Evolutionary conservation across 2,113 vertebrate species (phyloP), one percentile per base, ranked within the genome.

Genomic region (Zonotrichia leucophrys): DNA sequence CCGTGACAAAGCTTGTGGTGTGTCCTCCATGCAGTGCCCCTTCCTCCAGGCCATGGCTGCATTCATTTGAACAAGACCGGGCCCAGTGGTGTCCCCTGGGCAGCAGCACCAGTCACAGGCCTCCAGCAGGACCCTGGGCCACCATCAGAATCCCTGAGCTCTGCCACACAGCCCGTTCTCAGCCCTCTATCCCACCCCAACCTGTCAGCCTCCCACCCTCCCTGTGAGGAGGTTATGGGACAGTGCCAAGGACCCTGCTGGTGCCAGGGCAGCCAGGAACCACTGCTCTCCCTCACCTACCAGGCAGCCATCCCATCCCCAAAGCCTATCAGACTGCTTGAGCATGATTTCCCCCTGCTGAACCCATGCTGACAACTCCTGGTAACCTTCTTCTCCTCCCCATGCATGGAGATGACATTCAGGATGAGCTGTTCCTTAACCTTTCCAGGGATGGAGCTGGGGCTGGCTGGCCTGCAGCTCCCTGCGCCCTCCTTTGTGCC

Each of bases 381-480:
- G 64, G 13, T 63, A 35, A 56, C 72, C 64, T 83, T 28, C 55
- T 60, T 35, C 35, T 37, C 42, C 79, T 83, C 15, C 56, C 23
- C 64, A 16, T 28, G 47, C 6, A 1, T 47, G 79, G 62, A 41
- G 69, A 17, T 77, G 56, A 56, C 79, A 77, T 56, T 76, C 72
- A 83, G 63, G 56, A 77, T 83, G 87, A 83, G 64, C 87, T 90
- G 87, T 90, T 63, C 72, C 64, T 17, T 90, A 62, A 83, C 87
- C 79, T 83, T 83, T 90, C 22, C 87, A 44, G 72, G 63, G 25
- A 49, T 77, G 72, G 31, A 83, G 56, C 63, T 63, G 41, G 55
- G 72, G 31, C 55, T 83, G 55, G 5, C 64, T 83, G 87, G 25
- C n/a, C 70, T 68, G 55, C 1, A 13, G 11, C 4, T 83, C 55